Base-by-base conservation (phyloP, 2,797 vertebrate genomes). In the Rhinophrynus dorsalis region DNA sequence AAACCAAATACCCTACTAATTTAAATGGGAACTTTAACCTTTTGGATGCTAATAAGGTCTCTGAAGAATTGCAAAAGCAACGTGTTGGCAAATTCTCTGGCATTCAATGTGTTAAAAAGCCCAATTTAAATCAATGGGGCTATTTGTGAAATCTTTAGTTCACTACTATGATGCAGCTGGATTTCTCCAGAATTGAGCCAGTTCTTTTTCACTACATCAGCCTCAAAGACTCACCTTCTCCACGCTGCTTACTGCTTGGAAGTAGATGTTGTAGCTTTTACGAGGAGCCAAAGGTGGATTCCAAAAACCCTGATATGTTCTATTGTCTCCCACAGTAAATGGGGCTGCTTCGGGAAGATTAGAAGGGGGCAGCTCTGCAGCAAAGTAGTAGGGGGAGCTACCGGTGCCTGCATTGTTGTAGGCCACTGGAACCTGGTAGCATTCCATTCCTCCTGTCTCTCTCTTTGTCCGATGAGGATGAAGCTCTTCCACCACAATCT, bases 241-340 rank as follows among this genome's bases (percentile, higher is more conserved):
- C 1, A 98, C 97, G 6, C 96, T 97, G 91, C 97, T 99, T 82
- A 99, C 97, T 8, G 97, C 97, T 86, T 99, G 97, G 82, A 97
- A 94, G 80, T 99, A 97, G 89, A 99, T 98, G 87, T 99, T 98
- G 88, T 99, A 99, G 76, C 97, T 96, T 83, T 99, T 99, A 50
- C 97, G 92, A 4, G 97, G 96, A 59, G 93, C 94, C 81, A 99
- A 76, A 0, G 96, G 97, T 0, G 97, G 93, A 81, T 99, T 99
- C 97, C 95, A 99, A 84, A 96, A 99, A 47, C 95, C 95, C 75
- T 94, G 94, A 74, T 99, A 99, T 0, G 97, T 99, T 82, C 94
- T 93, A 75, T 99, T 99, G 90, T 99, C 97, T 6, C 97, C 97
- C 69, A 99, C 96, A 0, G 97, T 99, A 79, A 99, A 99, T 0